Percentiles rank a stretch among this genome's conserved stretches.
Conservation (phyloP, 2,113 vertebrate species). For the Phylloscopus trochilus region DNA sequence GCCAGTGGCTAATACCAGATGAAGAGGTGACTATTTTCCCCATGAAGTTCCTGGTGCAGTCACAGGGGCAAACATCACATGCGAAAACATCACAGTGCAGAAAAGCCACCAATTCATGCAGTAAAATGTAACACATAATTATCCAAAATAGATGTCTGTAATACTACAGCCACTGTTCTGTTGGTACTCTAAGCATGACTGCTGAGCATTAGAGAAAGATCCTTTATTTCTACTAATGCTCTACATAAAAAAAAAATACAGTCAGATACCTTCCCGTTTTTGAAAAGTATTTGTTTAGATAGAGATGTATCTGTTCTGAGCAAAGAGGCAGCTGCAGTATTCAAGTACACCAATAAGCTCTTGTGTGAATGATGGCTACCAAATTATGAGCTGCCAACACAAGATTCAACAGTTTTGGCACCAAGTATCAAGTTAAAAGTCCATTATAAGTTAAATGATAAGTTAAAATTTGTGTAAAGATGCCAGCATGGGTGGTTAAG, state of each 20-base stretch:
- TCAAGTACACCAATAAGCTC: background rate
- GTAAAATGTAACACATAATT: background rate
- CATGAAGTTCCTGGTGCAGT: background rate
- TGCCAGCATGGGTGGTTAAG: background rate
- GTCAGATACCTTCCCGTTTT: background rate
- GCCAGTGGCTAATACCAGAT: background rate
- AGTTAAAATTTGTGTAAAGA: background rate
- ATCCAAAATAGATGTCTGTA: background rate
- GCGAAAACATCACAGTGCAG: background rate
- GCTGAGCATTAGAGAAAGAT: background rate
- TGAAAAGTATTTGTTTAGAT: background rate
- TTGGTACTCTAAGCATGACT: background rate
- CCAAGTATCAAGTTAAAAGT: background rate
- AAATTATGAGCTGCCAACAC: background rate
- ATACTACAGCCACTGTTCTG: background rate
- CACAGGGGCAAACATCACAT: background rate
- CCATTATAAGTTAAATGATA: background rate
- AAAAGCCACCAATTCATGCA: conserved; percentile 6
- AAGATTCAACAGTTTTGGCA: background rate
- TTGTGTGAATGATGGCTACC: background rate
- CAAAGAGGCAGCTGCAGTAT: background rate
- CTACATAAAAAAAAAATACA: background rate
- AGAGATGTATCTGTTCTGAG: background rate
- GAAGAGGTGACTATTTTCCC: background rate
- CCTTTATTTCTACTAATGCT: background rate